Evolutionary conservation across 2,888 invertebrate species (phyloP).

Genomic region (Limenitis camilla): DNA sequence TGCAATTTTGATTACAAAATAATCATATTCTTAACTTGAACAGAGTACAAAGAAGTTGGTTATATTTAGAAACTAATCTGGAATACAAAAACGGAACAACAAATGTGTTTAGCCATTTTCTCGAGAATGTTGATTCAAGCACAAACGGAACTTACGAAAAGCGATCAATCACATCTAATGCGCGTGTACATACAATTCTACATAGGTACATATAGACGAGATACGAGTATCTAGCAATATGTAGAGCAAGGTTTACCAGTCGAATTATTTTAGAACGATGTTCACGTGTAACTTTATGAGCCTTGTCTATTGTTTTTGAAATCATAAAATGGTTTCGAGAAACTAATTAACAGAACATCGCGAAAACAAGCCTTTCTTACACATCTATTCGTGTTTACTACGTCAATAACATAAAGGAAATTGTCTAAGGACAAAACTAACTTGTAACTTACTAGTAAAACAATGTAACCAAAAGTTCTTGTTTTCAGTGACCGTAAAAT

Average conservation of each 20-base stretch:
- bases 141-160: slow-evolving; percentile 14
- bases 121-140: slow-evolving; percentile 10
- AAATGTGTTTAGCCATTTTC: slow-evolving; percentile 13
- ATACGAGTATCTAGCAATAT: neutral
- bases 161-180: slow-evolving; percentile 21
- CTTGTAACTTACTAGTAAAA: slow-evolving; percentile 12
- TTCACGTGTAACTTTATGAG: neutral
- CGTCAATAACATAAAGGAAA: slow-evolving; percentile 1
- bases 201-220: slow-evolving; percentile 4
- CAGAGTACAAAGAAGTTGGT: neutral
- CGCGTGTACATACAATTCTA: slow-evolving; percentile 11
- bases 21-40: neutral
- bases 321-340: slow-evolving; percentile 1
- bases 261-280: neutral
- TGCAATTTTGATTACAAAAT: neutral
- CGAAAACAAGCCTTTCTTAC: slow-evolving; percentile 5
- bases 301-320: slow-evolving; percentile 1
- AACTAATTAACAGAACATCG: slow-evolving; percentile 13
- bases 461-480: slow-evolving; percentile 26
- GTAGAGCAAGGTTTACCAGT: neutral
- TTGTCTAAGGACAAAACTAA: slow-evolving; percentile 1
- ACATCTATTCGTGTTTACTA: slow-evolving; percentile 6
- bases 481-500: slow-evolving; percentile 28
- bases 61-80: slow-evolving; percentile 4
- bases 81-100: slow-evolving; percentile 8